Base-by-base conservation (phyloP, 2,113 vertebrate species). In the Coturnix japonica region DNA sequence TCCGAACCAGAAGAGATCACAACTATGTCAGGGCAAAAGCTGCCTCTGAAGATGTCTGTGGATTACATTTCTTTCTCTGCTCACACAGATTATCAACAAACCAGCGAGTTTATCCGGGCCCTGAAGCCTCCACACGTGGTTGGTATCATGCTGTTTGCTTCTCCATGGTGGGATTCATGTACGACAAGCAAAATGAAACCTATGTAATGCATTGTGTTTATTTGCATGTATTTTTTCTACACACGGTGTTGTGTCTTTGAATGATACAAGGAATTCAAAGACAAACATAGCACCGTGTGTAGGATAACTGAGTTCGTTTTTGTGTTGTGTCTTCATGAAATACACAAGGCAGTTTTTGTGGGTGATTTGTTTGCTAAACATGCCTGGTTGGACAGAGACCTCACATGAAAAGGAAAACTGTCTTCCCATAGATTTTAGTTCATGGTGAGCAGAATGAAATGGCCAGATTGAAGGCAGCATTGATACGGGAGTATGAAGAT, bases 21-120 rank as follows among this genome's bases (percentile, higher is more conserved):
- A 64, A 99, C 99, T 74, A 99, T 99, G 99, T 99, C 99, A 9
- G 99, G 99, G 37, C 99, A 99, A 96, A 99, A 99, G 91, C 97
- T 99, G 26, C 99, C 98, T n/a, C 96, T 99, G 96, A 99, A 99
- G 97, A 99, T 99, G 99, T 99, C 99, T 6, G 99, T 99, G 95
- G 99, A 99, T 97, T 99, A 99, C 97, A 99, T 99, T 96, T 99
- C 99, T 94, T 99, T 99, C 97, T 99, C 99, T 10, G 99, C 99
- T 87, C 99, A 99, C 96, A 99, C 99, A 7, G 99, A 99, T 97
- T 99, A 99, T 97, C 99, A 99, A 95, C 99, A 99, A 96, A 99
- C 99, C 57, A 99, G 99, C 96, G 99, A 99, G 97, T 99, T 99
- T 96, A 99, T 99, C 95, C 98, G 99, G 39, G 99, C 99, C 11